A percentile compares a stretch with the other conserved stretches of the same genome.
These are phyloP conservation scores for Adelphocoris suturalis DNA, from an alignment of 2,888 invertebrate genomes.

Conservation along the genomic window DNA sequence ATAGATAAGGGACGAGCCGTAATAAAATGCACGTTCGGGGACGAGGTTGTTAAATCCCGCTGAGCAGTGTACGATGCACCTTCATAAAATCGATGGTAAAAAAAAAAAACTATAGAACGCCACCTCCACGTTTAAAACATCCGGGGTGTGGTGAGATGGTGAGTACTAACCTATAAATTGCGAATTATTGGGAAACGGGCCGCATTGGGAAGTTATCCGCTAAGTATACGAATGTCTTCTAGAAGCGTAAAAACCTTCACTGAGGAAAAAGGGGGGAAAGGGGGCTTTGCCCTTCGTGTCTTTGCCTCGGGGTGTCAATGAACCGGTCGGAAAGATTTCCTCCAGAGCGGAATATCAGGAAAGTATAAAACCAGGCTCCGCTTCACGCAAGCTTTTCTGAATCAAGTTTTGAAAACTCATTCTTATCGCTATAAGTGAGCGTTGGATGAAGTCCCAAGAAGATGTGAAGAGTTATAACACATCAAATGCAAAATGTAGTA, in stretches of 20 bases:
- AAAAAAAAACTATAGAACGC: not conserved
- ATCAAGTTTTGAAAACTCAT: not conserved
- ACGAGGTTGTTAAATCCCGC: slow-evolving; percentile 37
- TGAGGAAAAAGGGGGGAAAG: not conserved
- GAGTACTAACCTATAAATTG: slow-evolving; percentile 22
- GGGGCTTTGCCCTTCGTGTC: slow-evolving; percentile 47
- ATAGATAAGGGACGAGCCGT: slow-evolving; percentile 26
- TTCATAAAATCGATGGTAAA: slow-evolving; percentile 1
- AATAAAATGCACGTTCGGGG: not conserved
- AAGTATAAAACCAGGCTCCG: not conserved
- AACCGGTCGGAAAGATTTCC: slow-evolving; percentile 24
- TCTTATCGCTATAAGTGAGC: no score
- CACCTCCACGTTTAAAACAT: slow-evolving; percentile 11
- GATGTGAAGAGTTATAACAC: no score
- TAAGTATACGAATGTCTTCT: slow-evolving; percentile 39
- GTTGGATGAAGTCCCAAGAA: no score
- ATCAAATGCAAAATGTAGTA: no score
- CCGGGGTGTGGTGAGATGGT: not conserved
- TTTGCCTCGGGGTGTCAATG: slow-evolving; percentile 10
- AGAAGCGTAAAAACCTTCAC: not conserved
- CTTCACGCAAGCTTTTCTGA: not conserved
- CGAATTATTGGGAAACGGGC: slow-evolving; percentile 37
- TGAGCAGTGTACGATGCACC: not conserved
- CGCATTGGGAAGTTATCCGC: not conserved
- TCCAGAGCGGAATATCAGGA: slow-evolving; percentile 1